These are phyloP conservation scores for Furcifer pardalis DNA, from an alignment of 2,797 vertebrate species.

Conservation along the genomic window DNA sequence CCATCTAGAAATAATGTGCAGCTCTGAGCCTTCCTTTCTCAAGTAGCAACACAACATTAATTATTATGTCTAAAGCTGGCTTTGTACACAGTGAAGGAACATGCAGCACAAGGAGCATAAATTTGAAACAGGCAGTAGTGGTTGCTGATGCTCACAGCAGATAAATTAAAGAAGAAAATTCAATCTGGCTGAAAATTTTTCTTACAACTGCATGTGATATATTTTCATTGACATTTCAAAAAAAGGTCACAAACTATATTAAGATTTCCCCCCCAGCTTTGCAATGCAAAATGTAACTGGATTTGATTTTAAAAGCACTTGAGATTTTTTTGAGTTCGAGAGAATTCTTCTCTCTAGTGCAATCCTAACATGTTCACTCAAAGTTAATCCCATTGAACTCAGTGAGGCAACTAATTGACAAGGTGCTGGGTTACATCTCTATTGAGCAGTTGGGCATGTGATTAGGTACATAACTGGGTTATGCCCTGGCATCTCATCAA, in stretches of 20 bases:
- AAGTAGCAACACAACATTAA: neutral
- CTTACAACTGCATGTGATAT: neutral
- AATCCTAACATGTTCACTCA: neutral
- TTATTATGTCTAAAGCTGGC: neutral
- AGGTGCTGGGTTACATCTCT: too few relatives aligned
- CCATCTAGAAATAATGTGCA: too few relatives aligned
- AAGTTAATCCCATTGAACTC: neutral
- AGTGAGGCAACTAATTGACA: too few relatives aligned
- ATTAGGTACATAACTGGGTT: too few relatives aligned
- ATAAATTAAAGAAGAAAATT: too few relatives aligned
- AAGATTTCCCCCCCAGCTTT: neutral
- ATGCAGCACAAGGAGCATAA: neutral
- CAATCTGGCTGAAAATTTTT: too few relatives aligned
- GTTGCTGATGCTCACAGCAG: neutral
- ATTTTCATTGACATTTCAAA: neutral
- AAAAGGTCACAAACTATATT: neutral
- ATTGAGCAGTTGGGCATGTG: too few relatives aligned
- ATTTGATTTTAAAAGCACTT: neutral
- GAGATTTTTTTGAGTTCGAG: fast-evolving
- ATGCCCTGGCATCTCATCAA: too few relatives aligned
- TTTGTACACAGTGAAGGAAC: neutral
- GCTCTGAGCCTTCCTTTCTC: neutral
- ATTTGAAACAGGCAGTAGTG: neutral
- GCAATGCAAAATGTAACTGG: neutral
- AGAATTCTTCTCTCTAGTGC: too few relatives aligned